Evolutionary conservation across 1,140 invertebrate genomes (phyloP), one percentile per base, ranked within the genome.

Genomic region (Drosophila watanabei): DNA sequence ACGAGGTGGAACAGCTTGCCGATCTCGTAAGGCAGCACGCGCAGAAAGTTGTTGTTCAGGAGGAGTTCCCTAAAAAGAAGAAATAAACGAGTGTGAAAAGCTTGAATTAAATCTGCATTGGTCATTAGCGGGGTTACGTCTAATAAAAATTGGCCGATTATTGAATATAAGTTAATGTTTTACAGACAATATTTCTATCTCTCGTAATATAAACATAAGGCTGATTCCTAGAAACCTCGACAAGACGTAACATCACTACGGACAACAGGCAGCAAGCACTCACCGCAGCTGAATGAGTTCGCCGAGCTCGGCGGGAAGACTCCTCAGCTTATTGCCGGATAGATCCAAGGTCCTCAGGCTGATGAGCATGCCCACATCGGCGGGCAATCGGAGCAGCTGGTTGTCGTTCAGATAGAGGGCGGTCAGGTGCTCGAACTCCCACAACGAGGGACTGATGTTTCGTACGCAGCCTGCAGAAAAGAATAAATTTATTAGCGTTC

Each of bases 1-100:
- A 98, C 97, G 78, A 99, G 95, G 94, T 99, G 98, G 94, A 99
- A 99, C 75, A 99, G 95, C 94, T 99, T 99, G 77, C 99, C 99
- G 83, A 99, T 95, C 94, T 99, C 98, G 94, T 98, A 99, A 4
- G 99, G 99, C 86, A 99, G 94, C 76, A 97, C 96, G 56, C 98
- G 95, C 75, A 99, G 95, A 92, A 96, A 96, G 94, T 99, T 99
- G 94, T 99, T 96, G 94, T 97, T 98, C 60, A 99, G 95, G 84
- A 98, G 95, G 79, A 99, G 95, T 94, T 99, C 98, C 94, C 98
- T 98, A 96, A 96, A 66, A 96, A 80, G 49, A 33, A 24, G 28
- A 33, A 45, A 43, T 57, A 16, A 37, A 11, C 7, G n/a, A 57
- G 54, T 39, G 45, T 60, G 37, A 51, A 59, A 60, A 33, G 52